A percentile compares a stretch with the other conserved stretches of the same genome.
phyloP scores from a whole-genome alignment of 2,797 vertebrate species.

The Uromys caudimaculatus region DNA sequence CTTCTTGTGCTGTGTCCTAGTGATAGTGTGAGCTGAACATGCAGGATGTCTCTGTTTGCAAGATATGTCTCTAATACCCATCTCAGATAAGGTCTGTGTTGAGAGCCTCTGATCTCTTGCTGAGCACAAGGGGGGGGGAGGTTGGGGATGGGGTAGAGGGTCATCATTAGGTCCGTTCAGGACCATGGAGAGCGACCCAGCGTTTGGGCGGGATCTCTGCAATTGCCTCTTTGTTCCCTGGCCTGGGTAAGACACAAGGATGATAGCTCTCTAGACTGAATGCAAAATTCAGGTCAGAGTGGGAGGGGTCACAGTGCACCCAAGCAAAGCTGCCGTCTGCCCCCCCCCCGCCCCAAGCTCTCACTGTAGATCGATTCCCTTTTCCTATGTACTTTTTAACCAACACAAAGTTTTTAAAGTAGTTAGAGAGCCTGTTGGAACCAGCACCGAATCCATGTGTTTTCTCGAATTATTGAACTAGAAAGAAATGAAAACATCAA shows the following conservation, averaged over 20 bases:
- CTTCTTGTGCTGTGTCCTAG: not conserved
- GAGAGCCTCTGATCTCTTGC: not conserved
- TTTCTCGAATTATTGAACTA: conserved; percentile 79
- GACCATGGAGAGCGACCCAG: conserved; percentile 42
- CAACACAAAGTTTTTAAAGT: conserved; percentile 56
- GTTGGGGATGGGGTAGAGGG: rapidly evolving
- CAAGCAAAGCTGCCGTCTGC: not conserved
- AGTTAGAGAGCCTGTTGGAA: conserved; percentile 55
- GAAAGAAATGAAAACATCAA: conserved; percentile 80
- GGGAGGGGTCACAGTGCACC: not conserved
- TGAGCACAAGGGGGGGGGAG: not conserved
- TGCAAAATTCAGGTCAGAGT: not conserved
- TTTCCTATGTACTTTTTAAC: conserved; percentile 8
- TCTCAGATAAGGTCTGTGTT: not conserved
- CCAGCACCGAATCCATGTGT: conserved; percentile 57
- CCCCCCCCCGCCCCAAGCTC: not conserved
- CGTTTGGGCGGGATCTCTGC: rapidly evolving
- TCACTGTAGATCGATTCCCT: not conserved
- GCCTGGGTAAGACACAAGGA: not conserved
- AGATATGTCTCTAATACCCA: not conserved
- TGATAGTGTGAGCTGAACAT: too few species aligned
- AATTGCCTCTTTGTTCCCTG: not conserved
- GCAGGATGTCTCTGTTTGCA: not conserved
- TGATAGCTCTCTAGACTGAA: not conserved
- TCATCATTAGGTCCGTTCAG: not conserved